Evolutionary conservation across 92 coral and sea anemone genomes (phyloP).

Genomic region (Parazoanthus swiftii): DNA sequence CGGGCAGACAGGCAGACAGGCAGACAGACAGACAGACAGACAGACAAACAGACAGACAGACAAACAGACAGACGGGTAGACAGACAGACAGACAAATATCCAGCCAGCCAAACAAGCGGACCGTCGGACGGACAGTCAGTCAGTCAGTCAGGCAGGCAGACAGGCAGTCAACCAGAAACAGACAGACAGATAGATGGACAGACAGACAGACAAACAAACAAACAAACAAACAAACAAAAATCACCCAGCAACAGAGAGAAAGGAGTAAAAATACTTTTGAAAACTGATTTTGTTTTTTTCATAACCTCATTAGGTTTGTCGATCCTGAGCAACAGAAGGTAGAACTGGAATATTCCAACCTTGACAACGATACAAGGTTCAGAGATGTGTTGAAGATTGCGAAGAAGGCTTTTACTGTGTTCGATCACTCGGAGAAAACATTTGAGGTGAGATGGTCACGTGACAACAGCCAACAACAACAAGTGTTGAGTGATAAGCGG

Average conservation of each 20-base stretch:
- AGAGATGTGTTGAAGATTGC: background rate
- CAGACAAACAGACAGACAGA: too few species aligned
- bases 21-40: too few species aligned
- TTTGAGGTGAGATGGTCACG: constrained; percentile 6
- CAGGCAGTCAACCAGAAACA: background rate
- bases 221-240: background rate
- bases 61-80: too few species aligned
- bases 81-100: background rate
- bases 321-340: background rate
- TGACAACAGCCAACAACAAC: too few species aligned
- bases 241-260: background rate
- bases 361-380: background rate
- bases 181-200: background rate
- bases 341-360: background rate
- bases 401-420: constrained; percentile 5
- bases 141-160: background rate
- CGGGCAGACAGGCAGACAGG: too few species aligned
- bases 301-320: background rate
- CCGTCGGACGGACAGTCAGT: background rate
- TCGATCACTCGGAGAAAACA: background rate
- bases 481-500: too few species aligned
- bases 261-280: too few species aligned
- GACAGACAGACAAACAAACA: background rate
- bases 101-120: too few species aligned
- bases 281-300: background rate